Conservation (phyloP, 2,888 invertebrate genomes). For the Rotaria socialis region DNA sequence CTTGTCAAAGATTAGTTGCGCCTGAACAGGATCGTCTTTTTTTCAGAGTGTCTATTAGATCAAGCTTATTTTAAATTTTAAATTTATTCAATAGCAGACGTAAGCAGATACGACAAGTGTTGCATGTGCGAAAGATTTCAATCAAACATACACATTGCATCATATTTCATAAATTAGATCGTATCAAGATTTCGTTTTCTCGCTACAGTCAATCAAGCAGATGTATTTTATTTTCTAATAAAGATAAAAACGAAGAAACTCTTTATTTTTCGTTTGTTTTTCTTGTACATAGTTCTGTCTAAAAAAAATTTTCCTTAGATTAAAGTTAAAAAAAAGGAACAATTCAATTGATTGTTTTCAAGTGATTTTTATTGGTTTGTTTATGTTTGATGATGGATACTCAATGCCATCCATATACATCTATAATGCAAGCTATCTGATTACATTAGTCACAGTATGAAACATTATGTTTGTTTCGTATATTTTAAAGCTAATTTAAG, state of each 20-base stretch:
- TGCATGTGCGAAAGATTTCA: not conserved
- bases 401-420: not conserved
- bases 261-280: too few relatives aligned
- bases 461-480: not conserved
- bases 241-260: too few relatives aligned
- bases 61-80: not conserved
- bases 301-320: too few relatives aligned
- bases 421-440: not conserved
- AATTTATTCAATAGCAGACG: not conserved
- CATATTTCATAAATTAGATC: not conserved
- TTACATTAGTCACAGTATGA: conserved; percentile 28
- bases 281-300: too few relatives aligned
- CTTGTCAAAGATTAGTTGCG: conserved; percentile 33
- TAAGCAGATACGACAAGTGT: conserved; percentile 11
- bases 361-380: not conserved
- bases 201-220: not conserved
- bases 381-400: conserved; percentile 1
- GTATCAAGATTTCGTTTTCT: not conserved
- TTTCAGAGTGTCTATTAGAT: not conserved
- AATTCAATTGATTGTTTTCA: not conserved
- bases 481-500: conserved; percentile 19
- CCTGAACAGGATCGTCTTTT: not conserved
- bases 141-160: conserved; percentile 3
- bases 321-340: not conserved
- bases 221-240: not conserved